phyloP scores from a whole-genome alignment of 2,888 invertebrate genomes.

The Cantharis lateralis region DNA sequence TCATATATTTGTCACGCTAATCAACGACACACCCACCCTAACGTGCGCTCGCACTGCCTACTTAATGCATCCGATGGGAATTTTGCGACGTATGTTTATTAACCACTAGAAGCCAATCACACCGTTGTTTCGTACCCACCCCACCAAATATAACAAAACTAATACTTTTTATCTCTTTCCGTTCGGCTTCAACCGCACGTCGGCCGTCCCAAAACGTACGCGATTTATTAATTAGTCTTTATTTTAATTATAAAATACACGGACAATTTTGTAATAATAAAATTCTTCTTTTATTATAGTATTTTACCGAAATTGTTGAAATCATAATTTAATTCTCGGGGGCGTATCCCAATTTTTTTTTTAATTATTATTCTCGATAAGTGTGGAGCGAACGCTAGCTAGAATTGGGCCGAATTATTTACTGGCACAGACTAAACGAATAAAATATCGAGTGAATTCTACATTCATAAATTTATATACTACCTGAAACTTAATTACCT shows the following conservation, averaged over 20 bases:
- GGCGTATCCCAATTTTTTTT: neutral
- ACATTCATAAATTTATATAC: neutral
- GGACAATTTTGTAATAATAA: neutral
- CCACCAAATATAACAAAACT: conserved; percentile 24
- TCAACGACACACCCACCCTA: conserved; percentile 33
- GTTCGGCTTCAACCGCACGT: neutral
- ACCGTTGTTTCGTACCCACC: conserved; percentile 27
- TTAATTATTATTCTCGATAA: neutral
- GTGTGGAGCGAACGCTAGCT: neutral
- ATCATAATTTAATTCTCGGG: neutral
- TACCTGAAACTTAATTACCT: neutral
- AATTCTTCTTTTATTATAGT: neutral
- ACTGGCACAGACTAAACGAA: neutral
- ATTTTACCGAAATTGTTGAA: neutral
- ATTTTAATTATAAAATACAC: conserved; percentile 1
- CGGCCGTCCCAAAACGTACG: conserved; percentile 12
- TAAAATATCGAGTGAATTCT: neutral
- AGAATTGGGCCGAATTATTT: neutral
- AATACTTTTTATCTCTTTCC: conserved; percentile 10
- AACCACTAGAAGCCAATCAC: conserved; percentile 21
- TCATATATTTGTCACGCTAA: conserved; percentile 43
- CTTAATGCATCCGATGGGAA: conserved; percentile 14
- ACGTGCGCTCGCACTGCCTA: conserved; percentile 25
- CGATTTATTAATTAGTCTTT: conserved; percentile 2
- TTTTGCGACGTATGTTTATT: conserved; percentile 26